A percentile compares a stretch with the other conserved stretches of the same genome.
phyloP scores from a whole-genome alignment of 1,140 invertebrate species.

The Trachymyrmex cornetzi region DNA sequence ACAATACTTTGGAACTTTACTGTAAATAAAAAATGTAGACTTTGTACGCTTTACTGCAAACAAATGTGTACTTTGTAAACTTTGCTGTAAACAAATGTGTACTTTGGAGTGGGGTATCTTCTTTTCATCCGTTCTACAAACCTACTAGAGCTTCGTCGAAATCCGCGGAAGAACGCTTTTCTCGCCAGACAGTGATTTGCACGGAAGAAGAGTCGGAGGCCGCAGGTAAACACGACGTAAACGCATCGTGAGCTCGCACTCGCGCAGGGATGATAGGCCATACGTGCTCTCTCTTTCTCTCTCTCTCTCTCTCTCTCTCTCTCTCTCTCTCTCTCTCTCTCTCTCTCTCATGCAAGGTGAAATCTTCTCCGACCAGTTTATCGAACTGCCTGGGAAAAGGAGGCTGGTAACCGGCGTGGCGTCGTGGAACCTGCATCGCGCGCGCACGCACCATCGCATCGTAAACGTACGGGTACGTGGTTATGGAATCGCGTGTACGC shows the following conservation, averaged over 20 bases:
- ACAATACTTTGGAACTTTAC: too few species aligned
- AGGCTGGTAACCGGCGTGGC: slow-evolving; percentile 37
- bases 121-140: slow-evolving; percentile 12
- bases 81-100: neutral
- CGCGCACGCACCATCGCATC: slow-evolving; percentile 6
- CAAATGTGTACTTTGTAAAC: too few species aligned
- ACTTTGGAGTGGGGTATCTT: neutral
- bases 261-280: slow-evolving; percentile 67
- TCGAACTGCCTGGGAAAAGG: slow-evolving; percentile 69
- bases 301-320: too few species aligned
- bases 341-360: slow-evolving; percentile 34
- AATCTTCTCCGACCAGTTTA: slow-evolving; percentile 74
- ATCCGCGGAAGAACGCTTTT: neutral
- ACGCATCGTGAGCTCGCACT: slow-evolving; percentile 30
- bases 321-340: too few species aligned
- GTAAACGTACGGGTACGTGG: neutral
- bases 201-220: slow-evolving; percentile 32
- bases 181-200: slow-evolving; percentile 37
- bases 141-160: neutral
- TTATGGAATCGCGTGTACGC: slow-evolving; percentile 63
- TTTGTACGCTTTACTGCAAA: too few species aligned
- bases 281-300: slow-evolving; percentile 34
- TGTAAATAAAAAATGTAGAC: too few species aligned
- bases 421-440: slow-evolving; percentile 26
- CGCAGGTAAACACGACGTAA: slow-evolving; percentile 50